Evolutionary conservation across 2,113 vertebrate genomes (phyloP), one percentile per base, ranked within the genome.

Genomic region (Perca schrenkii): DNA sequence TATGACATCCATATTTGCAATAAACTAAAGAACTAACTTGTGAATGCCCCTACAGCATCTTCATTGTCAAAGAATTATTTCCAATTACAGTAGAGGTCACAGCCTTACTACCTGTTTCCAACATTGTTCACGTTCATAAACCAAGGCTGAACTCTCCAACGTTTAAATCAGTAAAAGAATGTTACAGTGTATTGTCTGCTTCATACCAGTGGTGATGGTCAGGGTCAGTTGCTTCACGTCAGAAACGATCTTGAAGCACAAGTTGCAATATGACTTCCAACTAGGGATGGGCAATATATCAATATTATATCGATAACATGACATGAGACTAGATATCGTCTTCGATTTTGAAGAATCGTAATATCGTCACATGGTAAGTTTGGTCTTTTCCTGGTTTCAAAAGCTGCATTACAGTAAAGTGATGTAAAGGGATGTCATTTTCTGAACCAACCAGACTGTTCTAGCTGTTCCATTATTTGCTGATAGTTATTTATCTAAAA

Each of bases 61-160:
- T 66, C 54, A 36, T 22, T 10, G n/a, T 52, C 34, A 77, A 70
- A 70, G 0, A 43, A 53, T n/a, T 49, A 47, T n/a, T 82, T 66
- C n/a, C 0, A 40, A 2, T 28, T 46, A 54, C n/a, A 31, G 10
- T 14, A 63, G 46, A 28, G 28, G 28, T 25, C 1, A 25, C 25
- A 25, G 25, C 25, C 25, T 25, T 25, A 25, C 25, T 25, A 25
- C 25, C 25, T 1, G 25, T 25, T 25, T 25, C 25, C 25, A 25
- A 25, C 25, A 25, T 25, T 25, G 25, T 25, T 74, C 34, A 28
- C 14, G 1, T 47, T 49, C 43, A 28, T 68, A 63, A 67, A 67
- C 1, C 14, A 8, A 22, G 11, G 22, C 3, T 34, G 25, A 47
- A 52, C 4, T 54, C 47, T 21, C 56, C 7, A 34, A 28, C 31